Percentiles rank a stretch among this genome's conserved stretches.
These are phyloP conservation scores for Aphaenogaster rudis DNA, from an alignment of 1,140 invertebrate species.

Conservation along the genomic window DNA sequence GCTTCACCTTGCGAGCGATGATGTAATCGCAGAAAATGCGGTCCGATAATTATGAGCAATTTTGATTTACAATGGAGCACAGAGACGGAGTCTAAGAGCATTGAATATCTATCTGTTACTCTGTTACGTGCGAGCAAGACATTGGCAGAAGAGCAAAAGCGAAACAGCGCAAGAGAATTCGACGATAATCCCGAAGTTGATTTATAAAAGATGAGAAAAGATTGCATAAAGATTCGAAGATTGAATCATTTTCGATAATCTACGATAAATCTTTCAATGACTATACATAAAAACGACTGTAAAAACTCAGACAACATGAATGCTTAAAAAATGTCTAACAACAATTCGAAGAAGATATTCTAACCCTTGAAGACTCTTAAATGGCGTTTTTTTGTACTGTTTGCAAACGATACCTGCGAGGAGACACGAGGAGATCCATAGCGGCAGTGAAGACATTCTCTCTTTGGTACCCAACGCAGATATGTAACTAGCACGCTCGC, in stretches of 20 bases:
- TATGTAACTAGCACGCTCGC: neutral
- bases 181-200: neutral
- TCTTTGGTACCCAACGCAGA: neutral
- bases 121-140: neutral
- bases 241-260: neutral
- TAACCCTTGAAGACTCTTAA: neutral
- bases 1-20: neutral
- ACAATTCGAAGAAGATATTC: neutral
- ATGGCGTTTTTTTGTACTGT: neutral
- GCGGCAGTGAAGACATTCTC: slow-evolving; percentile 2
- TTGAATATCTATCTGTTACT: neutral
- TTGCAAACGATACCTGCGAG: slow-evolving; percentile 31
- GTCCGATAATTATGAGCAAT: neutral
- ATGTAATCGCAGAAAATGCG: slow-evolving; percentile 28
- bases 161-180: neutral
- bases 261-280: neutral
- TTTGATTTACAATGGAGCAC: neutral
- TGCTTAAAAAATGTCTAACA: neutral
- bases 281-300: neutral
- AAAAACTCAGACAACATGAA: neutral
- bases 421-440: slow-evolving; percentile 33
- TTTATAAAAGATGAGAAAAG: neutral
- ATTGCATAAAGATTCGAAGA: neutral
- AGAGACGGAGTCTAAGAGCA: neutral
- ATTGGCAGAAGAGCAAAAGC: neutral